These are phyloP conservation scores for Eonycteris spelaea DNA, from an alignment of 2,113 vertebrate species.

Conservation along the genomic window DNA sequence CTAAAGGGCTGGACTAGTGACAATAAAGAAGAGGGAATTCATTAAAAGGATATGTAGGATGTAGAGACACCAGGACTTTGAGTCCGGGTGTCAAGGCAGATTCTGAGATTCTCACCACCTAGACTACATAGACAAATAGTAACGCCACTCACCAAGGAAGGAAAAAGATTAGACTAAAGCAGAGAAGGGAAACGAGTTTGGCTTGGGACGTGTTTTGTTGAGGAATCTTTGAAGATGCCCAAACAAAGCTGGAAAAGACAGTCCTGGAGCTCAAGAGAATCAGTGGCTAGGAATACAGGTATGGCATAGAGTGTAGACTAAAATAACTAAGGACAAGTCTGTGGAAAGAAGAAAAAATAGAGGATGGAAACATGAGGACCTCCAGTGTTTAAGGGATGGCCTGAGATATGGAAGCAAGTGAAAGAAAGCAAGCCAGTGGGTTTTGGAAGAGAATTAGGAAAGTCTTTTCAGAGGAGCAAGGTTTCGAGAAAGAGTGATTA, in stretches of 20 bases:
- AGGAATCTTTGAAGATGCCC: not conserved
- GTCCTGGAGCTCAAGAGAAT: not conserved
- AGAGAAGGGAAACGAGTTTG: not conserved
- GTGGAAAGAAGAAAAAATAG: not conserved
- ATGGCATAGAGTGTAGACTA: not conserved
- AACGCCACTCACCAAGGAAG: not conserved
- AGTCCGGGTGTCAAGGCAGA: not conserved
- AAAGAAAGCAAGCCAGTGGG: not conserved
- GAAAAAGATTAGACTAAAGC: not conserved
- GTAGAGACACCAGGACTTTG: not conserved
- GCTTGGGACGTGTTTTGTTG: not conserved
- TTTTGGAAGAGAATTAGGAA: not conserved
- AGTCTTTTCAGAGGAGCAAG: not conserved
- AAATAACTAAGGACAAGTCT: not conserved
- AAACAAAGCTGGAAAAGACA: not conserved
- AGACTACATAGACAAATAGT: not conserved
- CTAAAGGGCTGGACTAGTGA: not conserved
- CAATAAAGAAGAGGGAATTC: not conserved
- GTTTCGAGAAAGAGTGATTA: not conserved
- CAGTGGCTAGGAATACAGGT: not conserved
- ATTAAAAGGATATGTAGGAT: not conserved
- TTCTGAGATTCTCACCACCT: not conserved
- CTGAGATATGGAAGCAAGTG: not conserved
- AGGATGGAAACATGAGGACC: rapidly evolving
- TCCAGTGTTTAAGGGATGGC: not conserved